Percentiles rank a stretch among this genome's conserved stretches.
These are phyloP conservation scores for Macrosteles quadrilineatus DNA, from an alignment of 1,140 invertebrate species.

Conservation along the genomic window DNA sequence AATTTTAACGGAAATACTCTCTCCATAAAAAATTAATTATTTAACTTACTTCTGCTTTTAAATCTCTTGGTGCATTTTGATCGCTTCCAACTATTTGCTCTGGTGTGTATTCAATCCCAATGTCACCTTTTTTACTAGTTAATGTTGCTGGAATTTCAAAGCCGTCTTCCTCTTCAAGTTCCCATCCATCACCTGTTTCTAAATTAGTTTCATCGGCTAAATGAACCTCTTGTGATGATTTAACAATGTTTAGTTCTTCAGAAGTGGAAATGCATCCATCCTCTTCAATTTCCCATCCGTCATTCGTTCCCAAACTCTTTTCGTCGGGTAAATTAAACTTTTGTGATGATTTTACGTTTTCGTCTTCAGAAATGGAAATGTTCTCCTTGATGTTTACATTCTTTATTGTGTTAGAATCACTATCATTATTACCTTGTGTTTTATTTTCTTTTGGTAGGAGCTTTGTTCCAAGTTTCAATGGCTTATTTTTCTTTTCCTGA, in stretches of 20 bases:
- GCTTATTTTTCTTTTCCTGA: too few species aligned
- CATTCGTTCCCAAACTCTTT: slow-evolving; percentile 38
- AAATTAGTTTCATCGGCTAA: slow-evolving; percentile 22
- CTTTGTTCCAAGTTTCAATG: neutral
- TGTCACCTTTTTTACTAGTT: neutral
- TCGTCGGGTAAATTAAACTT: too few species aligned
- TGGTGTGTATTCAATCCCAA: neutral
- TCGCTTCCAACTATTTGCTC: neutral
- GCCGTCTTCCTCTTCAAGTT: slow-evolving; percentile 33
- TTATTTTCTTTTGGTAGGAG: slow-evolving; percentile 36
- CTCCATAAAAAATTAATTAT: too few species aligned
- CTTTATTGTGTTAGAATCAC: too few species aligned
- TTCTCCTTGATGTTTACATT: slow-evolving; percentile 41
- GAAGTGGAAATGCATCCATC: slow-evolving; percentile 7
- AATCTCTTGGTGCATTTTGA: neutral
- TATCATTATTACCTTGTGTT: too few species aligned
- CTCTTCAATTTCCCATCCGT: slow-evolving; percentile 43
- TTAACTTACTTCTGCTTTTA: neutral
- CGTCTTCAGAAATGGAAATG: neutral
- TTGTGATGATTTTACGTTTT: too few species aligned
- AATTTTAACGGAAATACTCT: too few species aligned
- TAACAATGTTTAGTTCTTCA: neutral
- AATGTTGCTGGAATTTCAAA: neutral
- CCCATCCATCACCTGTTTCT: slow-evolving; percentile 45
- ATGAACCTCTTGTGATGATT: too few species aligned